A percentile compares a stretch with the other conserved stretches of the same genome.
Conservation (phyloP, 1,140 invertebrate species). For the Manduca sexta region DNA sequence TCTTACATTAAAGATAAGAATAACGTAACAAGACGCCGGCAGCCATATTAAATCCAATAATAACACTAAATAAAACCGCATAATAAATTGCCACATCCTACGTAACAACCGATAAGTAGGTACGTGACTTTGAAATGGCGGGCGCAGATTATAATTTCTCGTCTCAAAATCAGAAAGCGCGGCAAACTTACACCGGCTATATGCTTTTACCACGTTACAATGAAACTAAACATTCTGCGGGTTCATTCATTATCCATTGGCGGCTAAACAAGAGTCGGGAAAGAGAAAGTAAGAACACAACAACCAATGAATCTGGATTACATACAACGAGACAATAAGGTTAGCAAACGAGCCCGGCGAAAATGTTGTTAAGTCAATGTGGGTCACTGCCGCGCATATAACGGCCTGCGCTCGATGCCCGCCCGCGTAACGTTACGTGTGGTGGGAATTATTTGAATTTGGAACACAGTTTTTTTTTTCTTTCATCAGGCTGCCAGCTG, state of each 20-base stretch:
- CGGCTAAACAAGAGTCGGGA: neutral
- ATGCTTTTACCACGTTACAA: slow-evolving; percentile 6
- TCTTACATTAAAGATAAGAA: no score
- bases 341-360: slow-evolving; percentile 50
- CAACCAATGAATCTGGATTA: slow-evolving; percentile 30
- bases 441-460: slow-evolving; percentile 72
- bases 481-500: slow-evolving; percentile 47
- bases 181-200: slow-evolving; percentile 48
- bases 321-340: slow-evolving; percentile 38
- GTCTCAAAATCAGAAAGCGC: slow-evolving; percentile 70
- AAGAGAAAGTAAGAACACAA: slow-evolving; percentile 15
- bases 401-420: slow-evolving; percentile 66
- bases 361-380: slow-evolving; percentile 50
- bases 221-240: neutral
- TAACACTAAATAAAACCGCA: slow-evolving; percentile 27
- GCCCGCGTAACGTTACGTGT: slow-evolving; percentile 72
- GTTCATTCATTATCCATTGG: slow-evolving; percentile 12
- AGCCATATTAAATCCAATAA: no score
- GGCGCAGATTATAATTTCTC: slow-evolving; percentile 53
- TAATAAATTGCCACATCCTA: slow-evolving; percentile 59
- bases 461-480: slow-evolving; percentile 57
- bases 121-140: slow-evolving; percentile 58
- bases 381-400: slow-evolving; percentile 67
- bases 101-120: slow-evolving; percentile 60
- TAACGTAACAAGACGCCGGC: no score